Evolutionary conservation across 1,140 invertebrate genomes (phyloP).

Genomic region (Tetramorium alpestre): DNA sequence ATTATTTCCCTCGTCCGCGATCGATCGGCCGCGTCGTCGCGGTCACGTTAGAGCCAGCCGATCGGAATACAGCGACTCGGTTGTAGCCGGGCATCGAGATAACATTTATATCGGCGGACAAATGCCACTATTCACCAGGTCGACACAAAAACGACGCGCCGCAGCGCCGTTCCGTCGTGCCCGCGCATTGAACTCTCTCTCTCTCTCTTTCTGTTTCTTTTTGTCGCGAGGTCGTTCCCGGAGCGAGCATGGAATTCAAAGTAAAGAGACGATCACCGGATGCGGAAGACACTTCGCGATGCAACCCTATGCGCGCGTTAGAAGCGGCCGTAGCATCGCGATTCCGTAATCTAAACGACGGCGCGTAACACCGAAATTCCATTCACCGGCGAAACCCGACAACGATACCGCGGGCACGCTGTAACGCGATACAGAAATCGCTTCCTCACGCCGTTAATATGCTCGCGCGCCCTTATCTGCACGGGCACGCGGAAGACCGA

Average conservation of each 20-base stretch:
- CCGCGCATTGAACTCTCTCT: neutral
- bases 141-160: conserved; percentile 13
- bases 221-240: neutral
- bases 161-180: neutral
- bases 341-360: conserved; percentile 22
- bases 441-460: conserved; percentile 37
- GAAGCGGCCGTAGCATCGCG: neutral
- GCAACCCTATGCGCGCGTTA: neutral
- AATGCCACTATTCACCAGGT: conserved; percentile 1
- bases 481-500: conserved; percentile 40
- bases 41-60: neutral
- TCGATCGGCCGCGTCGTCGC: neutral
- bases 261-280: conserved; percentile 5
- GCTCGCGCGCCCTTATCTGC: conserved; percentile 17
- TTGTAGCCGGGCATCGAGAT: neutral
- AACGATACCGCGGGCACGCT: neutral
- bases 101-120: conserved; percentile 23
- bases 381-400: neutral
- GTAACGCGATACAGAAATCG: conserved; percentile 26
- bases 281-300: conserved; percentile 6
- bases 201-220: too few relatives aligned
- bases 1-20: conserved; percentile 26
- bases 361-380: conserved; percentile 41
- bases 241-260: neutral
- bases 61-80: neutral